A percentile compares a stretch with the other conserved stretches of the same genome.
Conservation (phyloP, 2,113 vertebrate genomes). For the Gopherus evgoodei region DNA sequence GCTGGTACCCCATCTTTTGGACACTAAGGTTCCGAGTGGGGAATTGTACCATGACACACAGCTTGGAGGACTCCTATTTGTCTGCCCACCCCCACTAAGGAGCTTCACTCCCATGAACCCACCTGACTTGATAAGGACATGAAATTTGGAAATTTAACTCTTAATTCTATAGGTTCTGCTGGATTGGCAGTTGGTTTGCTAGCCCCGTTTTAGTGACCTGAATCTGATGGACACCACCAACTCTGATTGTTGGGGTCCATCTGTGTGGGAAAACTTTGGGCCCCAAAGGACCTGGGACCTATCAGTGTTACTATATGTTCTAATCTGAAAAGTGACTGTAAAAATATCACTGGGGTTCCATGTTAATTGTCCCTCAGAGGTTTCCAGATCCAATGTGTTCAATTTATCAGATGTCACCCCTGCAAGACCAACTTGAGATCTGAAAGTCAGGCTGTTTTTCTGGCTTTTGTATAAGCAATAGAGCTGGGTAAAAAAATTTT, state of each 20-base stretch:
- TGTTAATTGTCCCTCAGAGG: accelerated
- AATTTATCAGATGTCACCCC: background rate
- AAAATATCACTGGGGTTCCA: background rate
- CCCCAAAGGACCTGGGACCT: background rate
- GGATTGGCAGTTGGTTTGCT: background rate
- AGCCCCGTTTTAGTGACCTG: background rate
- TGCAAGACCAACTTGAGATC: background rate
- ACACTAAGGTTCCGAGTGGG: too few species aligned
- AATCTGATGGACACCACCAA: accelerated
- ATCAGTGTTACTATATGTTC: background rate
- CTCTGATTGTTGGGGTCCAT: background rate
- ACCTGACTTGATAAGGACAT: background rate
- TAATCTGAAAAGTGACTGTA: background rate
- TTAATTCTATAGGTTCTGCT: background rate
- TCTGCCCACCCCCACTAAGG: slow-evolving; percentile 16
- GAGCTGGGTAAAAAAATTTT: background rate
- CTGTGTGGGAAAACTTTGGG: background rate
- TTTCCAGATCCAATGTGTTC: background rate
- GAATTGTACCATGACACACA: too few species aligned
- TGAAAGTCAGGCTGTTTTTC: accelerated
- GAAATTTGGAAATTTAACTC: background rate
- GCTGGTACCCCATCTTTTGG: too few species aligned
- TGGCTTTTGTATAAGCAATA: background rate
- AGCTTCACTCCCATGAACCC: background rate
- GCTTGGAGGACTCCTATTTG: background rate